Base-by-base conservation (phyloP, 2,888 invertebrate species). In the Drosophila mercatorum region DNA sequence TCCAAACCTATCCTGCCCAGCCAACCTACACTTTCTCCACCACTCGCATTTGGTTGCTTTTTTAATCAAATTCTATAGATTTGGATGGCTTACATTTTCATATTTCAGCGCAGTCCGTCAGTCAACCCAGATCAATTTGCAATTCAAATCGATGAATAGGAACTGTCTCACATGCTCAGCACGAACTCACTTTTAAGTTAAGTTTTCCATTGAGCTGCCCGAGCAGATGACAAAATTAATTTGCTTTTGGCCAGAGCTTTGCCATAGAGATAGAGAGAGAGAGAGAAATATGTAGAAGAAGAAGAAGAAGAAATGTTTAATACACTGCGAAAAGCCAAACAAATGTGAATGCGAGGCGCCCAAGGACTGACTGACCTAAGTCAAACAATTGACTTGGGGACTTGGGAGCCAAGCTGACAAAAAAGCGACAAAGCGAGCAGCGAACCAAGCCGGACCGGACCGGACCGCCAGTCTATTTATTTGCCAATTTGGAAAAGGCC, bases 401-500 rank as follows among this genome's bases (percentile, higher is more conserved):
- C 71, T 70, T 43, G 56, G 28, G 46, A 41, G 51, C 49, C 22
- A n/a, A 46, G 38, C 51, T 47, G 59, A 58, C 41, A 22, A 41
- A 68, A 68, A 66, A 70, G 47, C 51, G 71, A 70, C 57, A 68
- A 75, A 71, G 55, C 51, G 71, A 68, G 59, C 60, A 68, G 67
- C 38, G 61, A 36, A 66, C 26, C 63, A 46, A 40, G 55, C 41
- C 44, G 60, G 40, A 58, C 41, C 40, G 60, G 40, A 17, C 17
- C 17, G 17, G 17, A 55, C 46, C 53, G 47, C 40, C 26, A 17
- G 67, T 82, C 88, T 78, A 89, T 89, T 83, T 88, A 89, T 88
- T 84, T 89, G 90, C 76, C 90, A 84, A 84, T 89, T 89, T 82
- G 83, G 63, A 77, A 83, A 76, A 77, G 78, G 82, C 78, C 49